These are phyloP conservation scores for Cygnus atratus DNA, from an alignment of 2,113 vertebrate genomes.

Conservation along the genomic window DNA sequence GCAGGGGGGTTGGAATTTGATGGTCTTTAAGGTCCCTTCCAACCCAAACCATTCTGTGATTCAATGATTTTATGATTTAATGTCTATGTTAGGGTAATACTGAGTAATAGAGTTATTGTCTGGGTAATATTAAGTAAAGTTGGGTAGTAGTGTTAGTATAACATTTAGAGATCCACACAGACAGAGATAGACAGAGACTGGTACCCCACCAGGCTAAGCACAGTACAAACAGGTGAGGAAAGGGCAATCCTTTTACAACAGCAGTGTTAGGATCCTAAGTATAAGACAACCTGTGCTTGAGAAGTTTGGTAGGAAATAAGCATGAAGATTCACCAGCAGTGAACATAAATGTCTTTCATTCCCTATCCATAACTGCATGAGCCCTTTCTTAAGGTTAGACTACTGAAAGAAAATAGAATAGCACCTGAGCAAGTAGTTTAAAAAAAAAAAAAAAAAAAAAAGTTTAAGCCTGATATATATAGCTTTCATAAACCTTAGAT, in stretches of 20 bases:
- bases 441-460: background rate
- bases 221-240: rapidly evolving
- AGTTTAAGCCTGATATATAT: background rate
- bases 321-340: background rate
- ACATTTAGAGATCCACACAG: background rate
- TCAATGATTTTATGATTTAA: no score
- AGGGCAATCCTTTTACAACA: background rate
- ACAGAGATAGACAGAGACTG: background rate
- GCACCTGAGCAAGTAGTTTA: background rate
- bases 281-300: background rate
- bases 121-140: background rate
- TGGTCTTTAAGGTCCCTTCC: no score
- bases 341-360: background rate
- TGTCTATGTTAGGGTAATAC: background rate
- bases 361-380: background rate
- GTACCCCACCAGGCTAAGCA: background rate
- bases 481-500: background rate
- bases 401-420: background rate
- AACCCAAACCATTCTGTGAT: no score
- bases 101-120: background rate
- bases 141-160: background rate
- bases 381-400: background rate
- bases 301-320: background rate
- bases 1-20: no score
- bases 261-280: background rate